Base-by-base conservation (phyloP, 2,888 invertebrate genomes). In the Chloromyia formosa region DNA sequence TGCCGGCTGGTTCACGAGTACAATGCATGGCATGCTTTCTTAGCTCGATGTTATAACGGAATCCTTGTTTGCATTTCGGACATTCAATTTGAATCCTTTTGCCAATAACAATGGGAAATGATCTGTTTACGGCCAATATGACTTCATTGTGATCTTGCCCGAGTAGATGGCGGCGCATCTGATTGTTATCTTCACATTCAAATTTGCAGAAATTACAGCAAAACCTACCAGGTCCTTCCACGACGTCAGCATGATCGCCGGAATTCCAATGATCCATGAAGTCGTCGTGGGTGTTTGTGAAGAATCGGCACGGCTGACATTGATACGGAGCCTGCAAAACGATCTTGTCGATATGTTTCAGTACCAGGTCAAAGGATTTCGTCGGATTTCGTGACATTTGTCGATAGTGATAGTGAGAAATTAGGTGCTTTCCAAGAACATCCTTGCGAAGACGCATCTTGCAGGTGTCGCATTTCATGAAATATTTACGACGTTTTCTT, bases 261-360 rank as follows among this genome's bases (percentile, higher is more conserved):
- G 93, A 92, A 76, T 87, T 86, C 94, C 94, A 94, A 82, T 95
- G 94, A 42, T 87, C 87, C 81, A 92, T 86, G 81, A 92, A 94
- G 73, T 88, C 89, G 69, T 89, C 88, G 76, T 89, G 88, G 80
- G 90, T 92, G 82, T 95, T 94, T 79, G 93, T 93, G 83, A 94
- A 96, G 84, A 94, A 96, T 75, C 90, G 90, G 82, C 96, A 96
- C 14, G 92, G 88, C 56, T 90, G 90, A 82, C 96, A 96, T 84
- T 95, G 95, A 82, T 92, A 96, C 0, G 94, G 95, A 62, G 93
- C 91, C 80, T 95, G 93, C 75, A 91, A 88, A 5, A 94, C 91
- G 77, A 96, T 91, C 75, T 91, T 90, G 77, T 89, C 88, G 81
- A 95, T 94, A 82, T 95, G 92, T 72, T 91, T 90, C 42, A 95